Percentiles rank a stretch among this genome's conserved stretches.
Conservation (phyloP, 2,888 invertebrate species). For the Anaspis maculata region DNA sequence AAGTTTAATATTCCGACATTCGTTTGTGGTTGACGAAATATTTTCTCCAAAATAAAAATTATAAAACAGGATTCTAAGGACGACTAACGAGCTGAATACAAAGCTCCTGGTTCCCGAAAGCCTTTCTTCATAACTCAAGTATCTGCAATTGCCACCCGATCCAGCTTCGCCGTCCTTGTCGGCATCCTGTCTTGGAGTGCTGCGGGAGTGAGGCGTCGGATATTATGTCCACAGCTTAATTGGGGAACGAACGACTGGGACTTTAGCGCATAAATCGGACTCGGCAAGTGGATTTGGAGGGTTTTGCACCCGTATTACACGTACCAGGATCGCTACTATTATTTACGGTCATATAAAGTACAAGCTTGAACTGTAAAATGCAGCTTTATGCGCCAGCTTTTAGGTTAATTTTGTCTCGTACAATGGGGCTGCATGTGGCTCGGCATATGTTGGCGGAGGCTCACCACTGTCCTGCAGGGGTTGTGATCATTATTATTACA, state of each 20-base stretch:
- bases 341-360: conserved; percentile 21
- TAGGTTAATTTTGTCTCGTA: conserved; percentile 16
- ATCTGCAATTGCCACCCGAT: no score
- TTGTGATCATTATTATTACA: no score
- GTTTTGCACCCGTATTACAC: conserved; percentile 15
- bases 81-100: no score
- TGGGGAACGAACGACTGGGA: conserved; percentile 12
- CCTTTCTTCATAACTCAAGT: no score
- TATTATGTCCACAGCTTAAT: conserved; percentile 5
- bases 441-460: no score
- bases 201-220: neutral
- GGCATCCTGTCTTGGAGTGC: neutral
- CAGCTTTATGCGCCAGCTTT: conserved; percentile 14
- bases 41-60: conserved; percentile 11
- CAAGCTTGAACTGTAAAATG: conserved; percentile 22
- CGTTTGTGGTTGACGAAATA: no score
- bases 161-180: conserved; percentile 4
- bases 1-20: no score
- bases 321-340: conserved; percentile 14
- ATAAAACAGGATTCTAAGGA: conserved; percentile 11
- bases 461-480: no score
- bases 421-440: conserved; percentile 8
- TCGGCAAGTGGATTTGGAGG: conserved; percentile 18
- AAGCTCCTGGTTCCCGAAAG: conserved; percentile 9
- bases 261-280: conserved; percentile 17